phyloP scores from a whole-genome alignment of 2,888 invertebrate species.

The Eudemis profundana region DNA sequence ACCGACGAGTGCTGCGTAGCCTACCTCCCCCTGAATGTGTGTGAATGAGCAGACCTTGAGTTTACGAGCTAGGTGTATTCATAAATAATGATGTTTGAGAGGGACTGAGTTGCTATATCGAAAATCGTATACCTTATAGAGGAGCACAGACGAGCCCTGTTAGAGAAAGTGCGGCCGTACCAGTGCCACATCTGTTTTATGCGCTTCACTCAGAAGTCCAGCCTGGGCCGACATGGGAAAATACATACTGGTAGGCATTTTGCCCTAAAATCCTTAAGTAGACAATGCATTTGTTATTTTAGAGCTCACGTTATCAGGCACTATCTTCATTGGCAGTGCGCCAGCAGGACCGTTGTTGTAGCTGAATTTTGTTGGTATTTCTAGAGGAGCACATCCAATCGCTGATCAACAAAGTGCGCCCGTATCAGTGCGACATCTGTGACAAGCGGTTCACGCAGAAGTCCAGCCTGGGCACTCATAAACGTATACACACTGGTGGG shows the following conservation, averaged over 20 bases:
- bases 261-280: conserved; percentile 84
- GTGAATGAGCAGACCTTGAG: conserved; percentile 67
- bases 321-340: conserved; percentile 65
- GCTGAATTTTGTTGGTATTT: conserved; percentile 84
- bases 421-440: conserved; percentile 90
- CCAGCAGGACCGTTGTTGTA: conserved; percentile 74
- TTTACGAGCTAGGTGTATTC: conserved; percentile 65
- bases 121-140: conserved; percentile 84
- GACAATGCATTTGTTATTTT: conserved; percentile 76
- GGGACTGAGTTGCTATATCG: conserved; percentile 80
- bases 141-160: conserved; percentile 86
- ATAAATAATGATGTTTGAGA: conserved; percentile 67
- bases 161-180: conserved; percentile 87
- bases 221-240: conserved; percentile 90
- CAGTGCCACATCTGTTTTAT: conserved; percentile 90
- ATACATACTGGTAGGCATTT: conserved; percentile 88
- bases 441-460: conserved; percentile 93
- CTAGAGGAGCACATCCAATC: conserved; percentile 86
- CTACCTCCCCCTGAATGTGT: conserved; percentile 83
- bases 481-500: conserved; percentile 91
- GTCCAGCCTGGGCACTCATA: conserved; percentile 93
- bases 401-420: conserved; percentile 87
- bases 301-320: conserved; percentile 79
- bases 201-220: conserved; percentile 90
- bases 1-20: conserved; percentile 63